These are phyloP conservation scores for Euleptes europaea DNA, from an alignment of 2,113 vertebrate species.

Conservation along the genomic window DNA sequence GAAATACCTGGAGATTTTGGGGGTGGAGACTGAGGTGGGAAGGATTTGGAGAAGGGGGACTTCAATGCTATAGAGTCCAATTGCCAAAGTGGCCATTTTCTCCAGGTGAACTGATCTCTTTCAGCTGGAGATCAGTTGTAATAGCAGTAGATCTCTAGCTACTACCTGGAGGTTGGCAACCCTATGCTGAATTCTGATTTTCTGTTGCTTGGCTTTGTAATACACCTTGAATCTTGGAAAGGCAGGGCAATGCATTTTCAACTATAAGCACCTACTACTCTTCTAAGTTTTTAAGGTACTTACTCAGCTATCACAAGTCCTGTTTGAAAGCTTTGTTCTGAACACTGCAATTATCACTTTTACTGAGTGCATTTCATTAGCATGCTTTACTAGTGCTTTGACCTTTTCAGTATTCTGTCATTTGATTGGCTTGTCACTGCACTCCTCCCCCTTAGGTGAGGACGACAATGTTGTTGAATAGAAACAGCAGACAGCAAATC, in stretches of 20 bases:
- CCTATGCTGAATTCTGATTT: neutral
- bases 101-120: too few relatives aligned
- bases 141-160: too few relatives aligned
- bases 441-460: conserved; percentile 24
- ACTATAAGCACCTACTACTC: neutral
- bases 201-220: neutral
- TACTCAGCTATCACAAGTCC: neutral
- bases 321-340: conserved; percentile 25
- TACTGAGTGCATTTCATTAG: conserved; percentile 31
- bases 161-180: too few relatives aligned
- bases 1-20: too few relatives aligned
- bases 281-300: neutral
- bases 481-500: conserved; percentile 39
- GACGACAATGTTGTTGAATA: conserved; percentile 21
- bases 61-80: too few relatives aligned
- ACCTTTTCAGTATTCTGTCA: conserved; percentile 40
- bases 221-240: neutral
- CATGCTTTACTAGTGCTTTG: conserved; percentile 29
- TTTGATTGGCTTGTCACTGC: conserved; percentile 17
- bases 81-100: too few relatives aligned
- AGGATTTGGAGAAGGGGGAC: too few relatives aligned
- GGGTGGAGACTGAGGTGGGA: too few relatives aligned
- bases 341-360: conserved; percentile 24
- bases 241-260: neutral
- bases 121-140: too few relatives aligned